These are phyloP conservation scores for Eriosoma lanigerum DNA, from an alignment of 1,140 invertebrate species.

Conservation along the genomic window DNA sequence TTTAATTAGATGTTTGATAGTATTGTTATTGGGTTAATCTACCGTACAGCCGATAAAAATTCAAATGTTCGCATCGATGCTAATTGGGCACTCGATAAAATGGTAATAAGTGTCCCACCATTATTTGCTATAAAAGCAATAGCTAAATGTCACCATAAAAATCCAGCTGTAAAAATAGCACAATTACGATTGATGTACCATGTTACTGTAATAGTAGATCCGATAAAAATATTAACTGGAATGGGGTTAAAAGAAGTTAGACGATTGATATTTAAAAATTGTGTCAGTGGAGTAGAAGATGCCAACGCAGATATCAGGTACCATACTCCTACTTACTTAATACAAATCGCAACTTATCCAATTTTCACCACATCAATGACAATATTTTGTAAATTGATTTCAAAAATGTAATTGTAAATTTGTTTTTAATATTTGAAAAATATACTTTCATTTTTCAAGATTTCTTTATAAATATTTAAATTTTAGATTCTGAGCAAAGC, in stretches of 20 bases:
- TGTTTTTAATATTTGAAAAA: no score
- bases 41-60: slow-evolving; percentile 33
- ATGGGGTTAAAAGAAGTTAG: slow-evolving; percentile 4
- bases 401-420: no score
- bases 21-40: slow-evolving; percentile 20
- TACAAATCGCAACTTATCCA: no score
- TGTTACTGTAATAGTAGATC: background rate
- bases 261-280: slow-evolving; percentile 1
- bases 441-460: no score
- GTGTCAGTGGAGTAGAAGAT: slow-evolving; percentile 3
- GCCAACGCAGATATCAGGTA: slow-evolving; percentile 22
- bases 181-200: slow-evolving; percentile 17
- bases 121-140: background rate
- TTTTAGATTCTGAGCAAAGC: no score
- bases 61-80: slow-evolving; percentile 22
- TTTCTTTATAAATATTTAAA: no score
- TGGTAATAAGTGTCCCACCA: slow-evolving; percentile 1
- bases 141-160: slow-evolving; percentile 20
- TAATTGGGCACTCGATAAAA: slow-evolving; percentile 39
- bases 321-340: no score
- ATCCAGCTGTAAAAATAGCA: slow-evolving; percentile 9
- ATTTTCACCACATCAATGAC: no score
- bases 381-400: no score
- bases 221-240: slow-evolving; percentile 8
- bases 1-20: slow-evolving; percentile 15